Evolutionary conservation across 2,888 invertebrate genomes (phyloP).

Genomic region (Eilema griseolum): DNA sequence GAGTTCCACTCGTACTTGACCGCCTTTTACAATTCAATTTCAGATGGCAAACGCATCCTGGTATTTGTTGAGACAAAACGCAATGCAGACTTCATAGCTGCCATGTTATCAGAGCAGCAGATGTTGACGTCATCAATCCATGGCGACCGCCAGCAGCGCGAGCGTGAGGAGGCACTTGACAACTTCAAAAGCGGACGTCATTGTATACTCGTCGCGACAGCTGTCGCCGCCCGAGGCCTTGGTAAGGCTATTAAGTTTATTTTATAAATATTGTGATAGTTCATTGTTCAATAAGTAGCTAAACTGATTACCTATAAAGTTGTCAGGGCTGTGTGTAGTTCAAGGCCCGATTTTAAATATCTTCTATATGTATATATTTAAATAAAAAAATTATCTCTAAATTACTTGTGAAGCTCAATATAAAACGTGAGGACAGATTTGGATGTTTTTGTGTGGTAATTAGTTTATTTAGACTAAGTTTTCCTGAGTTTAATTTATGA

Average conservation of each 20-base stretch:
- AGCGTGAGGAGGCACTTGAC: conserved; percentile 97
- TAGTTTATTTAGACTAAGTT: no score
- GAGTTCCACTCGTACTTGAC: no score
- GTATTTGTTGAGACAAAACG: conserved; percentile 97
- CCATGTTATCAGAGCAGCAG: conserved; percentile 91
- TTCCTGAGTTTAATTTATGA: no score
- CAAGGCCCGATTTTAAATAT: no score
- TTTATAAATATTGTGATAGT: background rate
- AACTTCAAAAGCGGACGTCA: conserved; percentile 94
- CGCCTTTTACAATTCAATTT: conserved; percentile 3
- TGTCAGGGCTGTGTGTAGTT: no score
- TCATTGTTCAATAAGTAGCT: background rate
- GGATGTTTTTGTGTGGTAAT: no score
- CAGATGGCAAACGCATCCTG: conserved; percentile 87
- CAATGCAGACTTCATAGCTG: conserved; percentile 96
- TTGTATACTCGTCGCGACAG: conserved; percentile 96
- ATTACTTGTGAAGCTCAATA: no score
- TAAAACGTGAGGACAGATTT: no score
- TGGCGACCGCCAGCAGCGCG: conserved; percentile 98
- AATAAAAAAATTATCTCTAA: no score
- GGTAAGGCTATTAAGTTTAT: conserved; percentile 73
- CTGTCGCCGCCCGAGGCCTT: conserved; percentile 97
- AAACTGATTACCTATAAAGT: background rate
- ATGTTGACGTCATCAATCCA: conserved; percentile 98
- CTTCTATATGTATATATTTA: no score